Evolutionary conservation across 2,888 invertebrate species (phyloP).

Genomic region (Metellina segmentata): DNA sequence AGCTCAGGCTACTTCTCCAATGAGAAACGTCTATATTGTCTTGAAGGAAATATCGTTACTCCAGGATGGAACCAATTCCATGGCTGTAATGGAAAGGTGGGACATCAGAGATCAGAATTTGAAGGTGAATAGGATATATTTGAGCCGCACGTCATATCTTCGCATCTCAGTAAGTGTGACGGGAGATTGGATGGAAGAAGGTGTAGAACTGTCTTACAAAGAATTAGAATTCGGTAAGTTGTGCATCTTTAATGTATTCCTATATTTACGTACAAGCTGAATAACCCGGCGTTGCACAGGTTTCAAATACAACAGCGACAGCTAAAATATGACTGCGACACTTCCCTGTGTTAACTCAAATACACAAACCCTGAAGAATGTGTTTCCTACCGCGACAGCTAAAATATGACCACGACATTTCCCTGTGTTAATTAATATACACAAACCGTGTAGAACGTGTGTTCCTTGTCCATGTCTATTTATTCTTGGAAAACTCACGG

Average conservation of each 20-base stretch:
- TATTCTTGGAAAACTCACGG: too few species aligned
- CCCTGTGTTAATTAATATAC: too few species aligned
- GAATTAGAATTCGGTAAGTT: constrained; percentile 47
- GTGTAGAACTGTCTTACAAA: constrained; percentile 8
- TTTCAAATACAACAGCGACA: too few species aligned
- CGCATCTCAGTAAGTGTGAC: neutral
- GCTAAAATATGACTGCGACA: too few species aligned
- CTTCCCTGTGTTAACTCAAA: too few species aligned
- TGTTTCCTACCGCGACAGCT: too few species aligned
- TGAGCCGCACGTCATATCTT: constrained; percentile 20
- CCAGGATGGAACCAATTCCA: neutral
- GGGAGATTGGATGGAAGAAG: constrained; percentile 9
- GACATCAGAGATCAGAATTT: neutral
- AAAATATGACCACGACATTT: too few species aligned
- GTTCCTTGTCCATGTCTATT: too few species aligned
- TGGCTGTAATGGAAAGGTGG: neutral
- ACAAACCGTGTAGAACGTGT: too few species aligned
- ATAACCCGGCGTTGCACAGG: too few species aligned
- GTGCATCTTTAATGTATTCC: neutral
- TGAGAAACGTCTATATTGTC: neutral
- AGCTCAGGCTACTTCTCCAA: neutral
- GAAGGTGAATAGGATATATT: neutral
- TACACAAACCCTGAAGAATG: too few species aligned
- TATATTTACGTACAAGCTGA: too few species aligned
- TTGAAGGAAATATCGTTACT: neutral